These are phyloP conservation scores for Latheticus oryzae DNA, from an alignment of 2,888 invertebrate genomes.

Conservation along the genomic window DNA sequence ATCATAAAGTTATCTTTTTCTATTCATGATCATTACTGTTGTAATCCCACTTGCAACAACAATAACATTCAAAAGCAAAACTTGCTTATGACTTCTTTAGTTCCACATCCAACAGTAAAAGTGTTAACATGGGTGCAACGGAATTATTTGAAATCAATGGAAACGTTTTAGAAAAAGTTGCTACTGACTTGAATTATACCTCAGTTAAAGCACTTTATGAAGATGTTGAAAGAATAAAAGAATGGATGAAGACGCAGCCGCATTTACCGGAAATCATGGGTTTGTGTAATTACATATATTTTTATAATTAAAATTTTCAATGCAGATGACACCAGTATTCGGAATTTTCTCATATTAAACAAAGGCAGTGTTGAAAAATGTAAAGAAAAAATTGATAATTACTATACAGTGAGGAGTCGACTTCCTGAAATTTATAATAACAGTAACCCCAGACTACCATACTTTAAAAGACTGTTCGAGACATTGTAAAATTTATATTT, in stretches of 20 bases:
- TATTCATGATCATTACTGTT: too few relatives aligned
- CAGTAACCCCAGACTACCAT: constrained; percentile 4
- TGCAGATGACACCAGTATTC: constrained; percentile 5
- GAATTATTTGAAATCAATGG: constrained; percentile 1
- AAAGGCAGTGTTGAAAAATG: constrained; percentile 8
- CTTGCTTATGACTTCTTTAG: too few relatives aligned
- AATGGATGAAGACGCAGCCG: constrained; percentile 2
- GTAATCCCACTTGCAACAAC: too few relatives aligned
- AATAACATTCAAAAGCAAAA: too few relatives aligned
- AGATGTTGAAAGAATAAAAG: neutral
- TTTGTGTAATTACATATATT: too few relatives aligned
- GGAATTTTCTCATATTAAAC: constrained; percentile 9
- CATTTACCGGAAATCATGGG: constrained; percentile 1
- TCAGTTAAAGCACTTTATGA: neutral
- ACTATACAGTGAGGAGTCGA: constrained; percentile 1
- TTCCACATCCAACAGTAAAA: too few relatives aligned
- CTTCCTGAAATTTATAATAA: constrained; percentile 5
- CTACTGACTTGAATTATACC: neutral
- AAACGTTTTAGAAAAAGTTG: neutral
- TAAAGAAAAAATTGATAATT: constrained; percentile 20
- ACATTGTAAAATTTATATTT: constrained; percentile 2
- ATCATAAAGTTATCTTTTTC: too few relatives aligned
- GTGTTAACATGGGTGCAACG: neutral
- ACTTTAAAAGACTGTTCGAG: neutral
- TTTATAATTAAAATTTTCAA: too few relatives aligned